Evolutionary conservation across 1,140 invertebrate genomes (phyloP), one percentile per base, ranked within the genome.

Genomic region (Aphis gossypii): DNA sequence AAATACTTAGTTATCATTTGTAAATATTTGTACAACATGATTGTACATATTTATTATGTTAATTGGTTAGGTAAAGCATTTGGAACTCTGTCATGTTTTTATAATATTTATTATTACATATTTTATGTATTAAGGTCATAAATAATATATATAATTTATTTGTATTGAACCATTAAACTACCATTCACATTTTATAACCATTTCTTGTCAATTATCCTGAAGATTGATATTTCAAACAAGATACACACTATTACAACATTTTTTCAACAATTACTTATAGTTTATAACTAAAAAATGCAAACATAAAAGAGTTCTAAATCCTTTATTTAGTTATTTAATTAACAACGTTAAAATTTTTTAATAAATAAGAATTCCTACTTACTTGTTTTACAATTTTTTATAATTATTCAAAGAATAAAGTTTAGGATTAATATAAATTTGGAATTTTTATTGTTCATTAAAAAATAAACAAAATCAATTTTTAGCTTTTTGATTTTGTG

Each of bases 381-480:
- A 92, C 92, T 93, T 93, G 82, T 93, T 93, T 93, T 92, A 82
- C 68, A 92, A 92, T 92, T 92, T 76, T 92, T 92, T 92, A 82
- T 83, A 92, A 92, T 92, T 51, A 83, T 92, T 92, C 46, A 9
- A 76, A 23, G 23, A 82, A 83, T 92, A 83, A 93, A 51, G 60
- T 90, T n/a, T 90, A 90, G 60, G 41, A n/a, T 68, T 44, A 44
- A 90, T 44, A 86, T 84, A 84, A 41, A 56, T 93, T 93, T 93
- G 89, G 54, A 92, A 92, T 84, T 83, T 92, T 23, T 92, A 92
- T 92, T 93, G n/a, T 84, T 92, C 23, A 83, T 93, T 93, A 54
- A 44, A 86, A 38, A 23, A 2, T 51, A 56, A 93, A 86, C 38
- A 93, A 84, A 86, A 54, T 35, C 35, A 54, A 86, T 56, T 35